A percentile compares a stretch with the other conserved stretches of the same genome.
These are phyloP conservation scores for Taenioides sp. DNA, from an alignment of 2,797 vertebrate species.

Conservation along the genomic window DNA sequence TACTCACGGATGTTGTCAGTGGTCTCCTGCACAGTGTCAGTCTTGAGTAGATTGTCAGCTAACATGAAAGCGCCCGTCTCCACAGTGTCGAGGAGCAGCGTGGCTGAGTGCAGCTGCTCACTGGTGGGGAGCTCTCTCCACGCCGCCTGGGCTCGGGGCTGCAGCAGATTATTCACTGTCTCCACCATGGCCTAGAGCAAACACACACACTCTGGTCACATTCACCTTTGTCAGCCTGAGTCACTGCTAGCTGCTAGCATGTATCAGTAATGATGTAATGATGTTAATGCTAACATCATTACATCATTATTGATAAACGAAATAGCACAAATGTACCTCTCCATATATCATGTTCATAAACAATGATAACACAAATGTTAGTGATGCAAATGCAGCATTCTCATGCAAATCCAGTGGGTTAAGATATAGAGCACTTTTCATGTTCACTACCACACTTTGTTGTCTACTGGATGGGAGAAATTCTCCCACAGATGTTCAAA, in stretches of 20 bases:
- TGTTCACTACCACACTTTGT: constrained; percentile 15
- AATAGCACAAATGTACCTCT: constrained; percentile 36
- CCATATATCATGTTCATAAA: constrained; percentile 60
- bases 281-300: constrained; percentile 37
- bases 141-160: constrained; percentile 87
- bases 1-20: constrained; percentile 97
- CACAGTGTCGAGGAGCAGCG: constrained; percentile 94
- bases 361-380: constrained; percentile 43
- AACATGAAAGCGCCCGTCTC: constrained; percentile 97
- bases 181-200: constrained; percentile 93
- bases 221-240: constrained; percentile 24
- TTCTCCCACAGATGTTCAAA: constrained; percentile 57
- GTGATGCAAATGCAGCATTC: constrained; percentile 63
- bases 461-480: constrained; percentile 30
- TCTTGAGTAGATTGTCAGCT: constrained; percentile 98
- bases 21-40: constrained; percentile 95
- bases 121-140: constrained; percentile 91
- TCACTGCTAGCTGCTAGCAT: constrained; percentile 18
- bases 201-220: constrained; percentile 57
- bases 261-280: background rate
- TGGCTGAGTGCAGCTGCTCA: constrained; percentile 92
- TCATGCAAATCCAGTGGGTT: constrained; percentile 55
- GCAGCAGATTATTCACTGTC: constrained; percentile 97
- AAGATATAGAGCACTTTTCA: constrained; percentile 25
- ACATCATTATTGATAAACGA: constrained; percentile 19